Base-by-base conservation (phyloP, 2,113 vertebrate genomes). In the Phalacrocorax carbo region DNA sequence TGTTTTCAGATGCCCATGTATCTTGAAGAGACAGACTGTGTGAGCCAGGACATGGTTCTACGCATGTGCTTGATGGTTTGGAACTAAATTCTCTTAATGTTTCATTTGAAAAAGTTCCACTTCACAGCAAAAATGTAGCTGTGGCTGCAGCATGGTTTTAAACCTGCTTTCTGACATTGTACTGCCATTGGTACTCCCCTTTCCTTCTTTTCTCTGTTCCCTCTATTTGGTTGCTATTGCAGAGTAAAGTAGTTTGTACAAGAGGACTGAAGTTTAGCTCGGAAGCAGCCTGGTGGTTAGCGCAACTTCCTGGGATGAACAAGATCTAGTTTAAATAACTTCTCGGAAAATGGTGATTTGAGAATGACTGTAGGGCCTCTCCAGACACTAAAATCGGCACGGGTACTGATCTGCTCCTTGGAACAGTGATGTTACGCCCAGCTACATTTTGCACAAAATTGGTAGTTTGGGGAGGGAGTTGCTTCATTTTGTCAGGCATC, bases 1-100 rank as follows among this genome's bases (percentile, higher is more conserved):
- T 86, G 25, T 83, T 73, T 66, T 40, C 44, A 70, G 29, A 27
- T 75, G 16, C 4, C 13, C 13, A 15, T 3, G 0, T 49, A 5
- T 60, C 54, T 88, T 73, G 32, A 13, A 66, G 22, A 48, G 32
- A n/a, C 3, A 16, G 1, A 7, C 10, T 0, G 0, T 73, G 25
- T 49, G 8, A 66, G 6, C 34, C 44, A 71, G 38, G 17, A 60
- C 10, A 25, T n/a, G 13, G 20, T 84, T 89, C 52, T 95, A 6
- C 10, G 66, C n/a, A 38, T 0, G 0, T 29, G 27, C 13, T 90
- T 0, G 3, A 2, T 58, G 11, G 15, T 71, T 66, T 71, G 57
- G 15, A 79, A 32, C 4, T 12, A 46, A 48, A 12, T 26, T 75
- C 25, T 70, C 3, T 6, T 49, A 68, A 26, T 42, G 8, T 36